These are phyloP conservation scores for Melanostoma mellinum DNA, from an alignment of 2,888 invertebrate genomes.

Conservation along the genomic window DNA sequence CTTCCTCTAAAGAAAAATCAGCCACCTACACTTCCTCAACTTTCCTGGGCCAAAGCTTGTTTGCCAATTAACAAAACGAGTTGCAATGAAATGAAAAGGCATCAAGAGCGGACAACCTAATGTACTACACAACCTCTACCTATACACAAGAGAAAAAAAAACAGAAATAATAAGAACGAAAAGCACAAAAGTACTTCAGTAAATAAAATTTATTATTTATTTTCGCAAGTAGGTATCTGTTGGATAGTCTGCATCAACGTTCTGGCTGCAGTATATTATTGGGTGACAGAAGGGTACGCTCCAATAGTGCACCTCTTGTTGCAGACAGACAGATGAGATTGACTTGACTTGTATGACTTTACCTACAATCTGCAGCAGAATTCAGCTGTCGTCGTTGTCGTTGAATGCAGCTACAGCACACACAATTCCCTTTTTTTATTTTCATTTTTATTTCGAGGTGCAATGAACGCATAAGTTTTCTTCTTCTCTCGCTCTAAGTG, in stretches of 20 bases:
- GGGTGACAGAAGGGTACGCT: constrained; percentile 42
- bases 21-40: constrained; percentile 15
- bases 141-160: background rate
- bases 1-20: constrained; percentile 6
- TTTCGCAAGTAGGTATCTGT: constrained; percentile 46
- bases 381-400: constrained; percentile 29
- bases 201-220: constrained; percentile 66
- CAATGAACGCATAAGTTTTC: constrained; percentile 65
- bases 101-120: constrained; percentile 5
- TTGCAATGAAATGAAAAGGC: constrained; percentile 30
- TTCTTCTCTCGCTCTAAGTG: constrained; percentile 29
- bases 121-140: too few relatives aligned
- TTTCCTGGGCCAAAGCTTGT: constrained; percentile 37
- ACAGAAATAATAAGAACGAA: constrained; percentile 40
- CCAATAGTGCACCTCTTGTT: constrained; percentile 58
- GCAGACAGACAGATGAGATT: constrained; percentile 53
- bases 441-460: constrained; percentile 46
- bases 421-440: constrained; percentile 25
- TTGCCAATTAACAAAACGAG: constrained; percentile 57
- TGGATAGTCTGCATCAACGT: constrained; percentile 27
- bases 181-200: constrained; percentile 58
- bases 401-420: constrained; percentile 18
- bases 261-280: constrained; percentile 45
- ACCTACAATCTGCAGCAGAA: constrained; percentile 24
- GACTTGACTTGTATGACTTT: constrained; percentile 37